Percentiles rank a stretch among this genome's conserved stretches.
These are phyloP conservation scores for Nycticebus coucang DNA, from an alignment of 2,113 vertebrate species.

Conservation along the genomic window DNA sequence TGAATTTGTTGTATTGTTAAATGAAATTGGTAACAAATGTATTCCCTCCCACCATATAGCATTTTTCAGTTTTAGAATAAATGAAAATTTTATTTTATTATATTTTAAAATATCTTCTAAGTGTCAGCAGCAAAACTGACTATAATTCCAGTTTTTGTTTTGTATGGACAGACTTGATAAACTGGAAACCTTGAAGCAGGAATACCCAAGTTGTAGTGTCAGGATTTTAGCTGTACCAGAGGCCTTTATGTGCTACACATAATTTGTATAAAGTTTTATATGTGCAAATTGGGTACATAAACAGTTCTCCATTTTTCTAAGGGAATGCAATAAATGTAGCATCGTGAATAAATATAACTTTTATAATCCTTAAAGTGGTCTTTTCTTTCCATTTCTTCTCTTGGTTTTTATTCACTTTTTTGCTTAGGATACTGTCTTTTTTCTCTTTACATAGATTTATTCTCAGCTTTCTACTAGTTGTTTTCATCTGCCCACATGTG, in stretches of 20 bases:
- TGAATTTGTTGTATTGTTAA: slow-evolving; percentile 68
- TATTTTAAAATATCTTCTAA: slow-evolving; percentile 76
- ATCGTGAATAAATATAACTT: slow-evolving; percentile 84
- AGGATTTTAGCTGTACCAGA: slow-evolving; percentile 72
- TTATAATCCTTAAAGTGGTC: slow-evolving; percentile 80
- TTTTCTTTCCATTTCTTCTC: slow-evolving; percentile 66
- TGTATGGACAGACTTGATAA: slow-evolving; percentile 71
- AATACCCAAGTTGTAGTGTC: slow-evolving; percentile 65
- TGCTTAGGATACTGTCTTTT: background rate
- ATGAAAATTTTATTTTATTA: slow-evolving; percentile 77
- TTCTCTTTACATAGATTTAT: slow-evolving; percentile 47
- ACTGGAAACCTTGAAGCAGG: slow-evolving; percentile 73
- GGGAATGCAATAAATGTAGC: slow-evolving; percentile 83
- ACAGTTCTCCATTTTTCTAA: slow-evolving; percentile 82
- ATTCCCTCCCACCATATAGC: slow-evolving; percentile 55
- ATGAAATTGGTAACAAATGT: slow-evolving; percentile 65
- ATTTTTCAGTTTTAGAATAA: slow-evolving; percentile 77
- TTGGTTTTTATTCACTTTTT: slow-evolving; percentile 35
- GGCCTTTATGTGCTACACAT: slow-evolving; percentile 78
- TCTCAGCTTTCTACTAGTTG: background rate
- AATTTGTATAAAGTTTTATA: slow-evolving; percentile 82
- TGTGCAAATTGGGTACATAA: slow-evolving; percentile 79
- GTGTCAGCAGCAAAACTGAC: slow-evolving; percentile 68
- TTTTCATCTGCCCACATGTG: background rate
- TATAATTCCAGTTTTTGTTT: slow-evolving; percentile 73